These are phyloP conservation scores for Eulithis testata DNA, from an alignment of 2,888 invertebrate species.

Conservation along the genomic window DNA sequence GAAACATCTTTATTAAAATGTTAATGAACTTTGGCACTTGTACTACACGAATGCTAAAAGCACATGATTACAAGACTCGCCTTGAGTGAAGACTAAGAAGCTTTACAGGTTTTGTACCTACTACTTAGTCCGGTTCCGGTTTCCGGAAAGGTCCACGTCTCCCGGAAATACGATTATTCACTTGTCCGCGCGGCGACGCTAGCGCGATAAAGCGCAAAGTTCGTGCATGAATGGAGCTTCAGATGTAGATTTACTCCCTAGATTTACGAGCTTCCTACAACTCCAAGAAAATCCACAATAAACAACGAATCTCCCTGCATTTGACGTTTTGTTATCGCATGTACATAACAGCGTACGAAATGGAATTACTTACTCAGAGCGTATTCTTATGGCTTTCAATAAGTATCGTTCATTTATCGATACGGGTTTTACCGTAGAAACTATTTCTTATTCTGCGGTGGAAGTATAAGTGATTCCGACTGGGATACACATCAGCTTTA, in stretches of 20 bases:
- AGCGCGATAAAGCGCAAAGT: slow-evolving; percentile 34
- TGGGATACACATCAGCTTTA: slow-evolving; percentile 4
- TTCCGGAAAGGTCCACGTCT: slow-evolving; percentile 31
- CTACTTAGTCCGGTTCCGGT: slow-evolving; percentile 20
- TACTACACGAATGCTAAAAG: no score
- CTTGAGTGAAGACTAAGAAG: background rate
- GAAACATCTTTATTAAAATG: no score
- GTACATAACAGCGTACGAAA: slow-evolving; percentile 3
- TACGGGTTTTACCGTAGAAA: slow-evolving; percentile 1
- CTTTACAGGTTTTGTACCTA: slow-evolving; percentile 7
- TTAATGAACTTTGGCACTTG: no score
- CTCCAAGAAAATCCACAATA: slow-evolving; percentile 21
- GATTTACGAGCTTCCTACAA: slow-evolving; percentile 47
- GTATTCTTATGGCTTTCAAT: slow-evolving; percentile 1
- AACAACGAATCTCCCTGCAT: slow-evolving; percentile 6
- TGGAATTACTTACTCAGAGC: background rate
- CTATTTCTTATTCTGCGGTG: slow-evolving; percentile 1
- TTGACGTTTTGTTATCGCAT: slow-evolving; percentile 14
- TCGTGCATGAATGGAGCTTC: slow-evolving; percentile 25
- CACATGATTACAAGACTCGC: no score
- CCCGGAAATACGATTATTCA: slow-evolving; percentile 50
- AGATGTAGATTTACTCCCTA: slow-evolving; percentile 50
- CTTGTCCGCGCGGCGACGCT: slow-evolving; percentile 39
- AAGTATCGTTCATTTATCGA: slow-evolving; percentile 6
- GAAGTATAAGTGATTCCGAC: slow-evolving; percentile 1